These are phyloP conservation scores for Apodemus speciosus DNA, from an alignment of 2,113 vertebrate species.

Conservation along the genomic window DNA sequence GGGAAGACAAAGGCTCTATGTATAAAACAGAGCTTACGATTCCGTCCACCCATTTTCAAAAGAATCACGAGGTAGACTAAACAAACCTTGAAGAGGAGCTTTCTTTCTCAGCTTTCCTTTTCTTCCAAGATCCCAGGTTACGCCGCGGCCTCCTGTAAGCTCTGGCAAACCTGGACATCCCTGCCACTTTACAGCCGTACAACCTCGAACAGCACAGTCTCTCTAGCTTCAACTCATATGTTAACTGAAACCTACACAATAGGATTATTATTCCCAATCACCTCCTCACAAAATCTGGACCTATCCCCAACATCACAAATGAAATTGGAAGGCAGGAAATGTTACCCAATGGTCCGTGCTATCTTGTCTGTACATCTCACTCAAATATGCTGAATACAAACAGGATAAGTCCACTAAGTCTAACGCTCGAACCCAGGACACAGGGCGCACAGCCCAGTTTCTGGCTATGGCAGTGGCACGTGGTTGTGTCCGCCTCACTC, in stretches of 20 bases:
- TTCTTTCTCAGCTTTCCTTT: neutral
- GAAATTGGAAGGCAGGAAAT: neutral
- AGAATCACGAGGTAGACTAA: neutral
- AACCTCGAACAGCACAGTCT: neutral
- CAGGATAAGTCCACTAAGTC: neutral
- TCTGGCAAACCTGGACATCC: neutral
- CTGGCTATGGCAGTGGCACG: neutral
- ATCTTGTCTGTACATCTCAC: neutral
- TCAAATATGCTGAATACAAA: neutral
- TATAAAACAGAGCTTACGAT: too few species aligned
- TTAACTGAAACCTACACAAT: neutral
- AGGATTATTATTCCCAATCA: neutral
- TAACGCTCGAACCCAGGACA: neutral
- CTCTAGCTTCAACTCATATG: neutral
- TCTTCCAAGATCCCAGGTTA: neutral
- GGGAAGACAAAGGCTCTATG: neutral
- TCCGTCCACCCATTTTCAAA: neutral
- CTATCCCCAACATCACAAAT: neutral
- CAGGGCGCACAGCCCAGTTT: neutral
- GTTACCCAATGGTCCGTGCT: neutral
- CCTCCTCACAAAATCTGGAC: neutral
- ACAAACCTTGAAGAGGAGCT: neutral
- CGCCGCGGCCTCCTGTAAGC: neutral
- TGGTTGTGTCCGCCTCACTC: neutral
- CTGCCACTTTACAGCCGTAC: neutral